Evolutionary conservation across 2,113 vertebrate species (phyloP), one percentile per base, ranked within the genome.

Genomic region (Panthera uncia): DNA sequence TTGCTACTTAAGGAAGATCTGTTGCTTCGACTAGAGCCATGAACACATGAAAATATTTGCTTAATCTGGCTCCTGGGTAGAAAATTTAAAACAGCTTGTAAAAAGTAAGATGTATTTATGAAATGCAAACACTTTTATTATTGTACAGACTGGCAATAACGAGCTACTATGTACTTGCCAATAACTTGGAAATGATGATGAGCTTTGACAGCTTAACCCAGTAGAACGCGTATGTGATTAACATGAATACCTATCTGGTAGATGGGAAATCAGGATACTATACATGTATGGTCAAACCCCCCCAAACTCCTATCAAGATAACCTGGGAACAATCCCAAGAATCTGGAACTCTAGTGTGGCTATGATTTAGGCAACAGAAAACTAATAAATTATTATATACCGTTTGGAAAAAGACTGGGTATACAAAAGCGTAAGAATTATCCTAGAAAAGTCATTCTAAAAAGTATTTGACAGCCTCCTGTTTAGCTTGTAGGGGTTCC

Each of bases 31-130:
- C 48, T 95, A 41, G 25, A 91, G 48, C 10, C 63, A 69, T 76
- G 16, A 79, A 87, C 50, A 63, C 36, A 81, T 97, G 14, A 91
- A 94, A 97, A 96, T 83, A 65, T 76, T 91, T 74, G 31, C 18
- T 69, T 82, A 83, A 83, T 82, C 14, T 92, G 15, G 4, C 9
- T 95, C 4, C 8, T 52, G 41, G 6, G 12, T 61, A 87, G 71
- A 50, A 61, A 93, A 91, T 65, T 65, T 95, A 69, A 89, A 93
- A 88, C 10, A 81, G 41, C n/a, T 85, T 63, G 2, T 8, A 95
- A 84, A 84, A 80, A 76, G 78, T 66, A 74, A 52, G 15, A 85
- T 65, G 13, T 27, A 31, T 45, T 55, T 90, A 74, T 81, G 27
- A 91, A 91, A 81, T 74, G 7, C 14, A 71, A 79, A 45, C 41